Evolutionary conservation across 2,888 invertebrate species (phyloP).

Genomic region (Caradrina clavipalpis): DNA sequence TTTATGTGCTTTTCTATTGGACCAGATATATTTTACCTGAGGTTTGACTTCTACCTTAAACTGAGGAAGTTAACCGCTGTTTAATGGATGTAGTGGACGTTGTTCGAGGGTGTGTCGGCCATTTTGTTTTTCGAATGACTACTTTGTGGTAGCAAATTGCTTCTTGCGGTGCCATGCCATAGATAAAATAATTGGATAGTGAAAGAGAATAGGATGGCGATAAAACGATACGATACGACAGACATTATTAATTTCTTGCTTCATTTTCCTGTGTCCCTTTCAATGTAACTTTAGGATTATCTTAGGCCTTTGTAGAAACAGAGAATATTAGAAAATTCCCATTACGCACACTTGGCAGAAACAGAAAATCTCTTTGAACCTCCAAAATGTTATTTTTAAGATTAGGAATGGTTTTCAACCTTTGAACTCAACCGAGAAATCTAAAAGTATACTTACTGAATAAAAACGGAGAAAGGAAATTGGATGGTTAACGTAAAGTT

Average conservation of each 20-base stretch:
- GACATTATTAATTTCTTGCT: neutral
- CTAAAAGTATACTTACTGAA: constrained; percentile 21
- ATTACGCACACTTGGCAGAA: neutral
- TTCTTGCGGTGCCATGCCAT: neutral
- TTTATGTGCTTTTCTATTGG: constrained; percentile 34
- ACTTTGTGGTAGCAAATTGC: constrained; percentile 3
- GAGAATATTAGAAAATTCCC: constrained; percentile 17
- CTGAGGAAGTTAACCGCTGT: constrained; percentile 39
- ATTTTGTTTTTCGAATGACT: constrained; percentile 9
- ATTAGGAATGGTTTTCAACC: constrained; percentile 19
- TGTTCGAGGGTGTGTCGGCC: constrained; percentile 3
- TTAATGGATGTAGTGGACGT: constrained; percentile 21
- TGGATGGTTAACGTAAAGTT: constrained; percentile 1
- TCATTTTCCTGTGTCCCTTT: constrained; percentile 15
- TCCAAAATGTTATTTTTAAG: constrained; percentile 32
- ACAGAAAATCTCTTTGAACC: constrained; percentile 34
- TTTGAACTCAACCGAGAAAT: constrained; percentile 31
- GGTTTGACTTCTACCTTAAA: constrained; percentile 34
- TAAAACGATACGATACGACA: no score
- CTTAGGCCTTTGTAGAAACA: neutral
- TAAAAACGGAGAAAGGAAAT: constrained; percentile 8
- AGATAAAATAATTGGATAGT: no score
- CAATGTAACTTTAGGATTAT: constrained; percentile 4
- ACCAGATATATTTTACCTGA: constrained; percentile 38
- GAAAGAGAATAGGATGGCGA: no score